Evolutionary conservation across 2,888 invertebrate genomes (phyloP), one percentile per base, ranked within the genome.

Genomic region (Apotomis betuletana): DNA sequence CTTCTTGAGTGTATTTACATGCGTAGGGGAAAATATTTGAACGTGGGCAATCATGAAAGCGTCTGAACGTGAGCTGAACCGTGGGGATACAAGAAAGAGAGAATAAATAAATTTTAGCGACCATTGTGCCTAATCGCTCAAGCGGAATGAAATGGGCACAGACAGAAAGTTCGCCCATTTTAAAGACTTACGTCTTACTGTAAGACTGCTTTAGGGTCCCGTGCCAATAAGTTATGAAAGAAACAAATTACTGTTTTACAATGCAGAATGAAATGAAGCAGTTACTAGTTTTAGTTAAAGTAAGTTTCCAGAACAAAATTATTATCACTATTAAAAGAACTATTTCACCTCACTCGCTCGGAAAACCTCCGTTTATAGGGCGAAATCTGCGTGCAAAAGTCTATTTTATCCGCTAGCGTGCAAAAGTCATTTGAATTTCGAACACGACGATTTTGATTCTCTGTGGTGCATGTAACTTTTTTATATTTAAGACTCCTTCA

Each of bases 1-100:
- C 74, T 74, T 73, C 72, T 76, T 73, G 74, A 82, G 81, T 85
- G 81, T 88, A 84, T 87, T 85, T 86, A 83, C 84, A 83, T 84
- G 80, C 80, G 82, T 78, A 78, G 75, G 77, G 79, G 78, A 79
- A 83, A 83, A 83, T 84, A 81, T 85, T 85, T 83, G 82, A 79
- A 80, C 78, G 77, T 78, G 79, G 79, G 78, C 78, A 80, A 81
- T 78, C 78, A 78, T 80, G 80, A 81, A 82, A 80, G 75, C 77
- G 77, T 81, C 77, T 77, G 75, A 70, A 76, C 75, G 80, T 81
- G 77, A 79, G 76, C 77, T 82, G 81, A 82, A 82, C 82, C 77
- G 74, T 58, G 58, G 10, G 63, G 69, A 74, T 64, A 59, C 68
- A 73, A 49, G 9, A 80, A 82, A 76, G 71, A 64, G 76, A 81